These are phyloP conservation scores for Cremastinae sp. DNA, from an alignment of 2,888 invertebrate genomes.

Conservation along the genomic window DNA sequence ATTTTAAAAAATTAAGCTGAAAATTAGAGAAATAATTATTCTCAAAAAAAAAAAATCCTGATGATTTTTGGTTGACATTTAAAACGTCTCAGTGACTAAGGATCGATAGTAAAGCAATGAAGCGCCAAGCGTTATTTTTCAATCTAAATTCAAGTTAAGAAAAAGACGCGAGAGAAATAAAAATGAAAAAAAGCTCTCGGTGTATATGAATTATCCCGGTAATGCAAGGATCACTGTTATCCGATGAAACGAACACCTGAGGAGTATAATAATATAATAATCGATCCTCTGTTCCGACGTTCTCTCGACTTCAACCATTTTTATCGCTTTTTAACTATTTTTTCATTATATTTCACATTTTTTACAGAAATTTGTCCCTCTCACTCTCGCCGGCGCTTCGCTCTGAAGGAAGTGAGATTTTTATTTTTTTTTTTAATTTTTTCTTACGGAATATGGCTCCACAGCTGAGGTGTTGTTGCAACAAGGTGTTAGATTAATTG, in stretches of 20 bases:
- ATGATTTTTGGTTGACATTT: too few relatives aligned
- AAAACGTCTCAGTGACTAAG: too few relatives aligned
- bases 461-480: slow-evolving; percentile 78
- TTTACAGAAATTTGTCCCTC: slow-evolving; percentile 37
- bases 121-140: not conserved
- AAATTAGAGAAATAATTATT: too few relatives aligned
- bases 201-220: slow-evolving; percentile 58
- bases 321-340: slow-evolving; percentile 7
- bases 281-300: slow-evolving; percentile 47
- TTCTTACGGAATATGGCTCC: slow-evolving; percentile 49
- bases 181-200: slow-evolving; percentile 19
- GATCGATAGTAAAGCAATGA: not conserved
- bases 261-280: slow-evolving; percentile 60
- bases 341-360: slow-evolving; percentile 36
- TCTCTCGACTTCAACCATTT: slow-evolving; percentile 30
- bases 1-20: too few relatives aligned
- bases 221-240: slow-evolving; percentile 57
- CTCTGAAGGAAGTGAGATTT: not conserved
- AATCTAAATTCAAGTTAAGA: slow-evolving; percentile 39
- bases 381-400: slow-evolving; percentile 38
- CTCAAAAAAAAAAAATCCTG: too few relatives aligned
- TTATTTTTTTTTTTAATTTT: slow-evolving; percentile 21
- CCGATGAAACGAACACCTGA: slow-evolving; percentile 63
- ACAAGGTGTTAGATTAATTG: slow-evolving; percentile 80
- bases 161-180: slow-evolving; percentile 10